Base-by-base conservation (phyloP, 2,888 invertebrate species). In the Agrochola lychnidis region DNA sequence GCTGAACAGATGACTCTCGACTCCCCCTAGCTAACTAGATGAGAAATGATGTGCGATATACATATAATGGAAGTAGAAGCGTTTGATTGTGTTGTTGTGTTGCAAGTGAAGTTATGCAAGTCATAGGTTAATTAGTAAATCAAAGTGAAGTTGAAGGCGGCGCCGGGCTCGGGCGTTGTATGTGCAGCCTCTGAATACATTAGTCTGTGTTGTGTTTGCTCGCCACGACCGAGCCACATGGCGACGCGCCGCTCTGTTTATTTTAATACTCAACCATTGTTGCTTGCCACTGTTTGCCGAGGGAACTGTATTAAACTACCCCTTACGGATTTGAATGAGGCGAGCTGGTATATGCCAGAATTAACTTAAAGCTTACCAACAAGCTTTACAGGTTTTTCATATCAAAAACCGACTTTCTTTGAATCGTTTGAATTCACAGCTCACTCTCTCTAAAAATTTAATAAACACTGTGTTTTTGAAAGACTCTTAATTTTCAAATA, bases 211-310 rank as follows among this genome's bases (percentile, higher is more conserved):
- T 93, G 90, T 94, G 92, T 95, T 95, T 94, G 92, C 91, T 91
- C 92, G 92, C 91, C 92, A 91, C 92, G 90, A 88, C 83, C 92
- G 90, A 90, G 93, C 95, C 96, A 96, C 96, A 96, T 96, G 96
- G 95, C 95, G 93, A 92, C 91, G 95, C 95, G 93, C 90, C 90
- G 88, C 90, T 90, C 90, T 96, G 96, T 96, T 96, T 96, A 96
- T 95, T 96, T 96, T 95, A 96, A 96, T 96, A 96, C 96, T 96
- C 95, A 95, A 89, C 94, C 94, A 94, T 94, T 95, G 96, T 95
- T 94, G 95, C 92, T 93, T 90, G 93, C 91, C 90, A 79, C 90
- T 95, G 93, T 96, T 96, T 95, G 92, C 90, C 66, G 90, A 94
- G 94, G 92, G 94, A 93, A 92, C 93, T 92, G 92, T 94, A 92